Percentiles rank a stretch among this genome's conserved stretches.
These are phyloP conservation scores for Lacerta agilis DNA, from an alignment of 2,797 vertebrate genomes.

Conservation along the genomic window DNA sequence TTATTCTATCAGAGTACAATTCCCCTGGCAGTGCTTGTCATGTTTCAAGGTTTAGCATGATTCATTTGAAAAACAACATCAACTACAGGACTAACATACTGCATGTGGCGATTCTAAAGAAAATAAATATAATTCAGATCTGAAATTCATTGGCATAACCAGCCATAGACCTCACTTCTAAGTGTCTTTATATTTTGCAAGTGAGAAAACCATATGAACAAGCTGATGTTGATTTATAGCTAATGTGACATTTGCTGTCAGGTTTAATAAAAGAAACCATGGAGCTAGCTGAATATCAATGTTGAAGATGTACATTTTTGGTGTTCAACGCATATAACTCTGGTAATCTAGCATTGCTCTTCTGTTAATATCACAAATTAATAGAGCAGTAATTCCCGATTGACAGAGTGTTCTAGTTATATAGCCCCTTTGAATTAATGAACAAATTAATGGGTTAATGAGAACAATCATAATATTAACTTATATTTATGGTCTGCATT, in stretches of 20 bases:
- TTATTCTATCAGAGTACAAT: neutral
- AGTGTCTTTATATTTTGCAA: neutral
- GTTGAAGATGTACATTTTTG: neutral
- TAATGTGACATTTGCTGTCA: neutral
- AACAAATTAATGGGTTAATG: neutral
- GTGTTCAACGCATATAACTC: neutral
- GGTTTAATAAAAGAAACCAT: neutral
- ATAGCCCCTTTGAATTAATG: neutral
- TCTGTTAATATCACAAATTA: no score
- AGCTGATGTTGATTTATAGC: neutral
- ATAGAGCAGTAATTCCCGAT: neutral
- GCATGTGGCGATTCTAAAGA: neutral
- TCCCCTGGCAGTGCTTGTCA: neutral
- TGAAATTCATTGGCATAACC: neutral
- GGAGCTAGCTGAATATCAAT: neutral
- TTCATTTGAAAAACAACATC: conserved; percentile 12
- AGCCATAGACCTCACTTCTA: conserved; percentile 7
- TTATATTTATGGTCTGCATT: neutral
- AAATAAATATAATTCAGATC: neutral
- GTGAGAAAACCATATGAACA: neutral
- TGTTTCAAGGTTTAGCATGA: neutral
- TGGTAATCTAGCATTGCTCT: no score
- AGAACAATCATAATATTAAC: neutral
- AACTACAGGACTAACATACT: neutral
- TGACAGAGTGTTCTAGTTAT: neutral